Conservation (phyloP, 2,888 invertebrate genomes). For the Drosophila anceps region DNA sequence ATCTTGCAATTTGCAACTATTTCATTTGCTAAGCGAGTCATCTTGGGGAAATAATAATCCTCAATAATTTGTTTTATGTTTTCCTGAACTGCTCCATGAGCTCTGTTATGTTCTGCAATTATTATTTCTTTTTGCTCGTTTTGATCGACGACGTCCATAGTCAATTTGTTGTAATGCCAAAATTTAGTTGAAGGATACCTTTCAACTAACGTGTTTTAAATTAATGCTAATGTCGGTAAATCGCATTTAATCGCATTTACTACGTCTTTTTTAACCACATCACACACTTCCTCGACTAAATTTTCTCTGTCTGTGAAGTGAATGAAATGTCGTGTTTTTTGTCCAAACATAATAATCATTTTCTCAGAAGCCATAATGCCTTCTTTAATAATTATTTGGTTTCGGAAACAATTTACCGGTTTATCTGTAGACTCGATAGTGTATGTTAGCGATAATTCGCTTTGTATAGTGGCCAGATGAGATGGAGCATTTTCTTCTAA, state of each 20-base stretch:
- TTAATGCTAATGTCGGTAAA: slow-evolving; percentile 1
- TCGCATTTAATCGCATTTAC: slow-evolving; percentile 19
- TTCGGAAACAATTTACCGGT: not conserved
- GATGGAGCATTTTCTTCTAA: not conserved
- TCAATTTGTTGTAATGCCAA: not conserved
- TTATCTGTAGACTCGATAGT: not conserved
- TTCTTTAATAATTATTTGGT: slow-evolving; percentile 20
- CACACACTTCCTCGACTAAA: not conserved
- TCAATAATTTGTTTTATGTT: slow-evolving; percentile 50
- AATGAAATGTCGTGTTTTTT: slow-evolving; percentile 17
- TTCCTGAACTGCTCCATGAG: slow-evolving; percentile 46
- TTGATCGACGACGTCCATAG: not conserved
- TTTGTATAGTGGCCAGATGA: not conserved
- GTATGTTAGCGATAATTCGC: not conserved
- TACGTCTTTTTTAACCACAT: slow-evolving; percentile 4
- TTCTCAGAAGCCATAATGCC: not conserved
- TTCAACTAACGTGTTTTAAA: slow-evolving; percentile 2
- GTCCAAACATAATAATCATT: not conserved
- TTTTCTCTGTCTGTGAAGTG: slow-evolving; percentile 2
- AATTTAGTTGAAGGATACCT: slow-evolving; percentile 13
- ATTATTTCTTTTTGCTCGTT: slow-evolving; percentile 7
- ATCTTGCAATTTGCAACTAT: slow-evolving; percentile 38
- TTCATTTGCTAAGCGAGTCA: slow-evolving; percentile 34
- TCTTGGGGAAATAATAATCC: slow-evolving; percentile 44
- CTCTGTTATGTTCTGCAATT: slow-evolving; percentile 20